phyloP scores from a whole-genome alignment of 1,140 invertebrate genomes.

The Adoxophyes honmai region DNA sequence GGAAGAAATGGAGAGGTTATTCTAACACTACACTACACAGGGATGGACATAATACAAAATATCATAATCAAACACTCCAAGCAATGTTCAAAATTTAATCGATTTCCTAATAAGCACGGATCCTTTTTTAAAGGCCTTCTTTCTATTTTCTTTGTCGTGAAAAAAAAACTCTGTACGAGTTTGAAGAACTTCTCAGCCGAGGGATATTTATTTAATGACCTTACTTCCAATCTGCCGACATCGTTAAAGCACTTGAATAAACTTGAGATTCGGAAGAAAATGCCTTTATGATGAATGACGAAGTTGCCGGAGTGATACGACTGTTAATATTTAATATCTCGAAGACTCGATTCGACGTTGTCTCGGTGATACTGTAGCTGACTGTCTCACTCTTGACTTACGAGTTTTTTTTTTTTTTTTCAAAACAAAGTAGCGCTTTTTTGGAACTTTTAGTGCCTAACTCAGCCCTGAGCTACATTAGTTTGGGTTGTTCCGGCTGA shows the following conservation, averaged over 20 bases:
- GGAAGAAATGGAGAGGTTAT: too few relatives aligned
- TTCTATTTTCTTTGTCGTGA: slow-evolving; percentile 29
- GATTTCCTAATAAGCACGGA: slow-evolving; percentile 24
- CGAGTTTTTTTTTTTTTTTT: too few relatives aligned
- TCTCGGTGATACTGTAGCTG: too few relatives aligned
- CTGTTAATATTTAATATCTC: slow-evolving; percentile 3
- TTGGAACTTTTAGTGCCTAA: too few relatives aligned
- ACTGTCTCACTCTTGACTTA: too few relatives aligned
- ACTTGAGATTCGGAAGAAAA: background rate
- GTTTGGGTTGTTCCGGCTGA: too few relatives aligned
- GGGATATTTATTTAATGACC: slow-evolving; percentile 49
- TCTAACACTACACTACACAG: too few relatives aligned
- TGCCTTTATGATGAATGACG: background rate
- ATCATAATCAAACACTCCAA: background rate
- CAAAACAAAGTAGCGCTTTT: too few relatives aligned
- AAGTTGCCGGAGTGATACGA: slow-evolving; percentile 2
- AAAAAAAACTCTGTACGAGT: slow-evolving; percentile 28
- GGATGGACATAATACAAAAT: background rate
- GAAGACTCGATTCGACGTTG: too few relatives aligned
- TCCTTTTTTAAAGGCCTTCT: slow-evolving; percentile 22
- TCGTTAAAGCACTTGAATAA: slow-evolving; percentile 3
- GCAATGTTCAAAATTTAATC: background rate
- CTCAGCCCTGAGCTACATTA: too few relatives aligned
- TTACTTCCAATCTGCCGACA: slow-evolving; percentile 21
- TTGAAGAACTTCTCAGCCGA: slow-evolving; percentile 27